Evolutionary conservation across 2,888 invertebrate species (phyloP).

Genomic region (Tinea trinotella): DNA sequence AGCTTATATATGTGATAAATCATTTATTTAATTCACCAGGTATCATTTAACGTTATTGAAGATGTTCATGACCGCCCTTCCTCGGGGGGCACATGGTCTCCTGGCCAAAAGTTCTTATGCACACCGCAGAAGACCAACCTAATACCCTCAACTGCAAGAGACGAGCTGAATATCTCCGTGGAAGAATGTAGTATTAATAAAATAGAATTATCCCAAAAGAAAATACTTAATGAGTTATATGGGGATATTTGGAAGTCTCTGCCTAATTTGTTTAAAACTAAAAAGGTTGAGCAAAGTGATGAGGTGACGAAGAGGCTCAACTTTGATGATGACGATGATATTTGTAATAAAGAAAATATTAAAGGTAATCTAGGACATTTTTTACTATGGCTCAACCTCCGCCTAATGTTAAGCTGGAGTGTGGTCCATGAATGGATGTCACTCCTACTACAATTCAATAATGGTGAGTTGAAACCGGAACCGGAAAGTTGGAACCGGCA

Average conservation of each 20-base stretch:
- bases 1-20: no score
- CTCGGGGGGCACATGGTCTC: conserved; percentile 50
- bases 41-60: conserved; percentile 43
- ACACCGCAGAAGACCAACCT: conserved; percentile 44
- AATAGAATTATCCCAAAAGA: conserved; percentile 53
- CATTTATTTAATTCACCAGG: conserved; percentile 30
- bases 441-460: no score
- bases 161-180: conserved; percentile 47
- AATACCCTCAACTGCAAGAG: conserved; percentile 50
- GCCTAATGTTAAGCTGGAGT: no score
- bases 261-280: conserved; percentile 51
- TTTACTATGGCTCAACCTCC: not conserved
- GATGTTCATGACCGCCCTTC: conserved; percentile 36
- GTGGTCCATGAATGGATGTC: no score
- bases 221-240: conserved; percentile 63
- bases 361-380: conserved; percentile 25
- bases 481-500: no score
- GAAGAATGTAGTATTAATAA: conserved; percentile 54
- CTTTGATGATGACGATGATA: conserved; percentile 40
- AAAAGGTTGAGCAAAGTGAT: conserved; percentile 34
- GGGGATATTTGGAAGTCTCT: conserved; percentile 71
- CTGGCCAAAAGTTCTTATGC: conserved; percentile 51
- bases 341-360: conserved; percentile 44
- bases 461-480: no score
- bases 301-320: conserved; percentile 45